Conservation (phyloP, 2,113 vertebrate genomes). For the Lasiurus borealis region DNA sequence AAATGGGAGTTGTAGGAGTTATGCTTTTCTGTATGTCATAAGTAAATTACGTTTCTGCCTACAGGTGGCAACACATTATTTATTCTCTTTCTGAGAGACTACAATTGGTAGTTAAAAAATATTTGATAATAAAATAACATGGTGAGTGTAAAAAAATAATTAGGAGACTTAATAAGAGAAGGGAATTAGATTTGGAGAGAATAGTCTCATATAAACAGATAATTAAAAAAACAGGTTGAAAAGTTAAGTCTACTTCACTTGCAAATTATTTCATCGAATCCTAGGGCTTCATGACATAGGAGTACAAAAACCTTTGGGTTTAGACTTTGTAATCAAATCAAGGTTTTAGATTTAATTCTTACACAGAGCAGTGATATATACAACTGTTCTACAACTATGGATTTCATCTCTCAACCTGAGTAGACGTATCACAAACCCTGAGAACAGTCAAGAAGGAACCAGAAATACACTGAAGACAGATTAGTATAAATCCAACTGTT, state of each 20-base stretch:
- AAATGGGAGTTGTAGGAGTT: neutral
- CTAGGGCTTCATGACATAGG: constrained; percentile 1
- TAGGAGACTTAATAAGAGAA: constrained; percentile 54
- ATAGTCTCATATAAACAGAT: constrained; percentile 46
- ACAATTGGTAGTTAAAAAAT: constrained; percentile 1
- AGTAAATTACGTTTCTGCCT: constrained; percentile 9
- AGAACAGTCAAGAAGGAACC: neutral
- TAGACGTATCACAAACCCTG: neutral
- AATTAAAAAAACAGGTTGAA: constrained; percentile 19
- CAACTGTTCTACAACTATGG: neutral
- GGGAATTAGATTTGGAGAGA: constrained; percentile 27
- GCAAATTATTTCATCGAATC: constrained; percentile 24
- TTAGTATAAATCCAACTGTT: neutral
- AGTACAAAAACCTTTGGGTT: neutral
- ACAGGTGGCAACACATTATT: neutral
- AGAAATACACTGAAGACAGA: neutral
- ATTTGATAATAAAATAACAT: neutral
- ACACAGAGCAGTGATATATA: neutral
- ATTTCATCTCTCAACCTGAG: constrained; percentile 16
- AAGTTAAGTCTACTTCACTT: constrained; percentile 53
- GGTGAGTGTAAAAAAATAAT: constrained; percentile 17
- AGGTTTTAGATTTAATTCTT: constrained; percentile 14
- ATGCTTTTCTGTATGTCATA: neutral
- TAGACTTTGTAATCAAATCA: constrained; percentile 13
- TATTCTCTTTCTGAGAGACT: constrained; percentile 8